These are phyloP conservation scores for Sebastes taczanowskii DNA, from an alignment of 2,797 vertebrate genomes.

Conservation along the genomic window DNA sequence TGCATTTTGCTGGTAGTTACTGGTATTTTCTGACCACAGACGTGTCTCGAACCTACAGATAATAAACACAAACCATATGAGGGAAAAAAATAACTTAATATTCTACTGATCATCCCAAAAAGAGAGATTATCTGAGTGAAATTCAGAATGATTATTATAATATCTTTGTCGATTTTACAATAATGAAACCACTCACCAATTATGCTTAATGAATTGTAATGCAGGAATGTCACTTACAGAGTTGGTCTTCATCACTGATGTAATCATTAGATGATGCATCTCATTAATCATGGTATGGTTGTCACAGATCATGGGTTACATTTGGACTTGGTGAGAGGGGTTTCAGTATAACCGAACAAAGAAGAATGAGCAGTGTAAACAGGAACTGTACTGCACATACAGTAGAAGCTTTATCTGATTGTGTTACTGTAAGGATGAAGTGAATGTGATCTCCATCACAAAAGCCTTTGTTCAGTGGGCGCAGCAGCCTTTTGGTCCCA, in stretches of 20 bases:
- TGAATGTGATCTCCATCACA: conserved; percentile 55
- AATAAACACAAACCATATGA: conserved; percentile 20
- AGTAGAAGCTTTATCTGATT: conserved; percentile 14
- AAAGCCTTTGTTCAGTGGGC: conserved; percentile 75
- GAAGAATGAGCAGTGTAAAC: neutral
- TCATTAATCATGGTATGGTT: conserved; percentile 30
- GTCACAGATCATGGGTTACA: neutral
- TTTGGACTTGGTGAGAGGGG: neutral
- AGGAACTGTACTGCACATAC: neutral
- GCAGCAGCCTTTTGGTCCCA: conserved; percentile 61
- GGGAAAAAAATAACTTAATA: conserved; percentile 68
- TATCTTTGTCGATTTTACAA: conserved; percentile 48
- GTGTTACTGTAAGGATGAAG: conserved; percentile 32
- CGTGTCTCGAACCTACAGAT: conserved; percentile 16
- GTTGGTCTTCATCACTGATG: conserved; percentile 38
- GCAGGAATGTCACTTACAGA: conserved; percentile 39
- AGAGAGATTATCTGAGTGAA: conserved; percentile 71
- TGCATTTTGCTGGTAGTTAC: neutral
- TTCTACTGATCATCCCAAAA: conserved; percentile 68
- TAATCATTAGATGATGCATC: conserved; percentile 36
- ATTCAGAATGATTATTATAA: conserved; percentile 73
- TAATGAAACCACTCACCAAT: conserved; percentile 66
- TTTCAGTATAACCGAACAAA: neutral
- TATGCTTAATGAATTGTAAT: conserved; percentile 65
- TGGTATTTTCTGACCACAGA: neutral